Conservation (phyloP, 2,113 vertebrate genomes). For the Callithrix jacchus region DNA sequence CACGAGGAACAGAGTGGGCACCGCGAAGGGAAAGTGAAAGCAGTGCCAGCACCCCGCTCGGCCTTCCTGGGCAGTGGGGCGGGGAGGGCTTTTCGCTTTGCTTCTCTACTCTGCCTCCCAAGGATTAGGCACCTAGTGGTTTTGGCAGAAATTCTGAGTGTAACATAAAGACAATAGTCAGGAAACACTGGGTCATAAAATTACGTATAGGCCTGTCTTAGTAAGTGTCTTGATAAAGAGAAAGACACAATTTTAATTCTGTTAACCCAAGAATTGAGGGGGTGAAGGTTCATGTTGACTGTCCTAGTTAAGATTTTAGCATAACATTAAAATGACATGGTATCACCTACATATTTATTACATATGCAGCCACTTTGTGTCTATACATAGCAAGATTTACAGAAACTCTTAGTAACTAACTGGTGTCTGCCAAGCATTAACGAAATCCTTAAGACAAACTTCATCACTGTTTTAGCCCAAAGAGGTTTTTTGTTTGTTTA, state of each 20-base stretch:
- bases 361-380: not conserved
- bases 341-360: not conserved
- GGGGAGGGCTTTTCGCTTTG: not conserved
- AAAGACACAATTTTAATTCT: not conserved
- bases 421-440: not conserved
- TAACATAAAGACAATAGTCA: not conserved
- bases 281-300: not conserved
- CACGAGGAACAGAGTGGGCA: constrained; percentile 48
- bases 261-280: not conserved
- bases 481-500: not conserved
- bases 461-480: not conserved
- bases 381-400: not conserved
- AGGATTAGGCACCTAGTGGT: not conserved
- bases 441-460: not conserved
- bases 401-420: not conserved
- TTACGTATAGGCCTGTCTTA: not conserved
- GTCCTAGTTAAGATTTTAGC: not conserved
- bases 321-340: not conserved
- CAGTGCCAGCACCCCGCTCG: constrained; percentile 2
- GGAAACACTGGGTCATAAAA: not conserved
- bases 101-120: not conserved
- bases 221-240: not conserved
- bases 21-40: constrained; percentile 76
- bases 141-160: not conserved
- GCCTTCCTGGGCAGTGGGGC: constrained; percentile 53